Evolutionary conservation across 2,797 vertebrate species (phyloP).

Genomic region (Enteromius trimaculatus): DNA sequence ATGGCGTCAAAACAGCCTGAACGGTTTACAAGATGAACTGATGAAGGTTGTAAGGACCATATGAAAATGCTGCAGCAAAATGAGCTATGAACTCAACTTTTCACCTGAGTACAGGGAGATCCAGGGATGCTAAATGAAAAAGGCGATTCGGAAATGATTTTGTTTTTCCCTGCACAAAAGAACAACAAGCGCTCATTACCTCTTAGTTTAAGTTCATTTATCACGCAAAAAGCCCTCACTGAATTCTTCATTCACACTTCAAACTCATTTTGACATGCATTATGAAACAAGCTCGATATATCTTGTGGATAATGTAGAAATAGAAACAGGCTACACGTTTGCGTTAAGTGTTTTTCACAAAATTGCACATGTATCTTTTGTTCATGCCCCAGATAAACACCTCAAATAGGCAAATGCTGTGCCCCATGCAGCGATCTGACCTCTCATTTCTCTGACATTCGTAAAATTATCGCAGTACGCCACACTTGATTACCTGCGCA

Average conservation of each 20-base stretch:
- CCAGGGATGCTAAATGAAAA: background rate
- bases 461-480: conserved; percentile 5
- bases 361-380: background rate
- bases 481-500: conserved; percentile 21
- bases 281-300: background rate
- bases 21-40: conserved; percentile 26
- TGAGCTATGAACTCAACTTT: conserved; percentile 14
- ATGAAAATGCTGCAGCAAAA: conserved; percentile 15
- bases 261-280: conserved; percentile 3
- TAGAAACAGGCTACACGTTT: background rate
- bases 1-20: conserved; percentile 5
- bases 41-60: background rate
- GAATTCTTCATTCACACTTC: conserved; percentile 4
- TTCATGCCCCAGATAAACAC: conserved; percentile 28
- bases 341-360: background rate
- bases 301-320: background rate
- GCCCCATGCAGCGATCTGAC: conserved; percentile 2
- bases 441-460: background rate
- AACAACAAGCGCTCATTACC: background rate
- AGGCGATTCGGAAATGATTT: background rate
- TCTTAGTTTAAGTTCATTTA: conserved; percentile 9
- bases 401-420: background rate
- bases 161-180: background rate
- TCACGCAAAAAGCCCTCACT: background rate
- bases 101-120: background rate